phyloP scores from a whole-genome alignment of 2,113 vertebrate species.

The Gallinago media region DNA sequence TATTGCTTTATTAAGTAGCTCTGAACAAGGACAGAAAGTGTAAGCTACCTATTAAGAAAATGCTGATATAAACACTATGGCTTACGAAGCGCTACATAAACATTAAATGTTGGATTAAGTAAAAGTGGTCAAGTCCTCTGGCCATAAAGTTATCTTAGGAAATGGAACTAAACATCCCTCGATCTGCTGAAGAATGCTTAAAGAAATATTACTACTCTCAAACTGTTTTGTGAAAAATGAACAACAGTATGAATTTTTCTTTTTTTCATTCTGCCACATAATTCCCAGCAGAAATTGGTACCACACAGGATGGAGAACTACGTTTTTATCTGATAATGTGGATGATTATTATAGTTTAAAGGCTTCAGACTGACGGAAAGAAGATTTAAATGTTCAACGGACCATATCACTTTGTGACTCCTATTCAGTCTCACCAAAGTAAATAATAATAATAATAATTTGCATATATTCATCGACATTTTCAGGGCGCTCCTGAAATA shows the following conservation, averaged over 20 bases:
- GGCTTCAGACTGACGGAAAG: neutral
- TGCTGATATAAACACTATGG: slow-evolving; percentile 47
- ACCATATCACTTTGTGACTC: neutral
- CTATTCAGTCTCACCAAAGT: neutral
- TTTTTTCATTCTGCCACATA: neutral
- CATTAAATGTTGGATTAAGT: slow-evolving; percentile 24
- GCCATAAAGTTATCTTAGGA: neutral
- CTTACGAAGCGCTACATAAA: slow-evolving; percentile 50
- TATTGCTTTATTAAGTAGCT: slow-evolving; percentile 35
- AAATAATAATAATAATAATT: neutral
- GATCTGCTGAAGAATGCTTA: neutral
- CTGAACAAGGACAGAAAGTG: slow-evolving; percentile 25
- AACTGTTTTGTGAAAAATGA: neutral
- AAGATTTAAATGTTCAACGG: neutral
- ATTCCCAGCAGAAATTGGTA: neutral
- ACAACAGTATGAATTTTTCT: neutral
- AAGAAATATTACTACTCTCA: neutral
- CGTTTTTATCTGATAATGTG: neutral
- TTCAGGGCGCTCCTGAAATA: neutral
- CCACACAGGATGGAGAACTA: neutral
- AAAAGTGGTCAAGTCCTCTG: slow-evolving; percentile 30
- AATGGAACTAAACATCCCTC: neutral
- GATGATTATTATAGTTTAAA: neutral
- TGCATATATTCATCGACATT: neutral
- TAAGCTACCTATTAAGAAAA: neutral